Evolutionary conservation across 2,113 vertebrate species (phyloP).

Genomic region (Diphyllodes magnificus): DNA sequence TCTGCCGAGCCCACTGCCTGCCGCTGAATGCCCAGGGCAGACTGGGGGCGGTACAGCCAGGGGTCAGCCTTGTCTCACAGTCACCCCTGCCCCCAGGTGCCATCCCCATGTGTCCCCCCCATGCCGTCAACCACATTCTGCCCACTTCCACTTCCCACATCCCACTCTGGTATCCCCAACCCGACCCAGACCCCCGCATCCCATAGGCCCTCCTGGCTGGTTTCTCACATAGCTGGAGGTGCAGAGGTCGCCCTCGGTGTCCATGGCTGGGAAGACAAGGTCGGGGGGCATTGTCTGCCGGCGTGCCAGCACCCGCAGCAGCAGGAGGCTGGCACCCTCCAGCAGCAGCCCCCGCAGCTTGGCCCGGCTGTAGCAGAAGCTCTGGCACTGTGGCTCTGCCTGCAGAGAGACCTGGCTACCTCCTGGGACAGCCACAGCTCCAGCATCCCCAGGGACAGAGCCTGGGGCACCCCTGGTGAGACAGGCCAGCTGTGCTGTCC

Average conservation of each 20-base stretch:
- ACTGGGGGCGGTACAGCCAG: conserved; percentile 2
- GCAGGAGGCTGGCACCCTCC: conserved; percentile 81
- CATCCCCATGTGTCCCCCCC: no score
- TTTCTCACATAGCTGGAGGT: conserved; percentile 77
- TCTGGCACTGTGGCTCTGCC: conserved; percentile 68
- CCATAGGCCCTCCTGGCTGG: background rate
- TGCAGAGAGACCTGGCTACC: background rate
- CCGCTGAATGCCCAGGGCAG: conserved; percentile 69
- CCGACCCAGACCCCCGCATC: background rate
- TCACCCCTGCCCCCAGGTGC: background rate
- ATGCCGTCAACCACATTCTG: background rate
- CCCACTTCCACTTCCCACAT: background rate
- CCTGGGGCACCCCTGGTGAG: background rate
- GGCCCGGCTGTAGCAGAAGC: conserved; percentile 48
- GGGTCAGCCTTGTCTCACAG: background rate
- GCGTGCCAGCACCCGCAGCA: conserved; percentile 81
- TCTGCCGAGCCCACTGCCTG: conserved; percentile 64
- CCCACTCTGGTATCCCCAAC: background rate
- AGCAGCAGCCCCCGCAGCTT: conserved; percentile 76
- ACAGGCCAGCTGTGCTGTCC: background rate
- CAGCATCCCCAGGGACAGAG: background rate
- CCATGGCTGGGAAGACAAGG: conserved; percentile 77
- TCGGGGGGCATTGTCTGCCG: conserved; percentile 64
- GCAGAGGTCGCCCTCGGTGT: conserved; percentile 70
- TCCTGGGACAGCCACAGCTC: background rate